Percentiles rank a stretch among this genome's conserved stretches.
phyloP scores from a whole-genome alignment of 2,113 vertebrate species.

The Semicossyphus pulcher region DNA sequence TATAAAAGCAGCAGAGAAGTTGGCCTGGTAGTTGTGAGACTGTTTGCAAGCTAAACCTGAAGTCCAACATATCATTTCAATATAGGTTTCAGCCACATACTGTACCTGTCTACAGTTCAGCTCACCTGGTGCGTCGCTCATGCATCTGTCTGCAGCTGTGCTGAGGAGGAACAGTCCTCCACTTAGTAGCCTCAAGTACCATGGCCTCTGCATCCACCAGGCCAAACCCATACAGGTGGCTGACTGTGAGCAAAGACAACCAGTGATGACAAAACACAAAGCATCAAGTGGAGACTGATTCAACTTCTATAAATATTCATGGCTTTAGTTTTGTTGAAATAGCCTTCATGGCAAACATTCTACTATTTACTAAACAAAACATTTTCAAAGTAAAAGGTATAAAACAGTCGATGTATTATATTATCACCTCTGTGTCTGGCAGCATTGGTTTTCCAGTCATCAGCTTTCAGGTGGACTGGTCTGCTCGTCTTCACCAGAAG shows the following conservation, averaged over 20 bases:
- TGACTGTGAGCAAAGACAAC: constrained; percentile 89
- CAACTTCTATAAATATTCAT: background rate
- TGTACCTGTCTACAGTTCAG: background rate
- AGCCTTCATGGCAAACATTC: background rate
- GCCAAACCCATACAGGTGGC: constrained; percentile 96
- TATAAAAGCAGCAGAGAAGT: too few relatives aligned
- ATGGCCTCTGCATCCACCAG: constrained; percentile 94
- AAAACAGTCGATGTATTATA: constrained; percentile 10
- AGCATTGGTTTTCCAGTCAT: constrained; percentile 92
- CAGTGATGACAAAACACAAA: constrained; percentile 28
- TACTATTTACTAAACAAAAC: background rate
- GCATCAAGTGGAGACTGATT: background rate
- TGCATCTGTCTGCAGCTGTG: constrained; percentile 84
- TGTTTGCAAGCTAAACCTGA: too few relatives aligned
- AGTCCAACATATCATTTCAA: too few relatives aligned
- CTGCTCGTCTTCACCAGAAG: constrained; percentile 91
- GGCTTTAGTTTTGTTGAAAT: background rate
- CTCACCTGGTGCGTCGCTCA: constrained; percentile 88
- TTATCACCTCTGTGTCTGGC: constrained; percentile 87
- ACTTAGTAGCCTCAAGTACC: constrained; percentile 90
- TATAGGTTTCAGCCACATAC: too few relatives aligned
- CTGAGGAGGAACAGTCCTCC: constrained; percentile 89
- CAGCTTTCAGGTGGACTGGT: constrained; percentile 89
- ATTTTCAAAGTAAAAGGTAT: background rate
- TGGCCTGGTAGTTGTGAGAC: too few relatives aligned